Evolutionary conservation across 1,140 invertebrate species (phyloP), one percentile per base, ranked within the genome.

Genomic region (Akabosia matsudoensis): DNA sequence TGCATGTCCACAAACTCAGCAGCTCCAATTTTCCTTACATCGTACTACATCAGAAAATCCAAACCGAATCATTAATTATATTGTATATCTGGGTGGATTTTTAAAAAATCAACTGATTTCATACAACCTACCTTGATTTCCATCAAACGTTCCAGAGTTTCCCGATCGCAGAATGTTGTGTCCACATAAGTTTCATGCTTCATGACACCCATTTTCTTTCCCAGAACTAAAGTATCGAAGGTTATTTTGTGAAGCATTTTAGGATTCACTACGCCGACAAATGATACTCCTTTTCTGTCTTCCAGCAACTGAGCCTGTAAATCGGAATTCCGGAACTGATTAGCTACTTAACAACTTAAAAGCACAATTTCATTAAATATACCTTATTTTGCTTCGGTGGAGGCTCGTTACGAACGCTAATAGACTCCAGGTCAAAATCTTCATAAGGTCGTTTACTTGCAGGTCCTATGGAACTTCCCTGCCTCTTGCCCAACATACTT

Each of bases 101-200:
- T n/a, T n/a, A 10, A 56, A 56, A 56, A n/a, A n/a, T n/a, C n/a
- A n/a, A 51, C 45, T n/a, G 10, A 13, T 51, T 51, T 28, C 10
- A n/a, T n/a, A n/a, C n/a, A n/a, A 7, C 28, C 54, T 74, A 81
- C 78, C 76, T 81, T 81, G 0, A 79, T 34, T 14, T 78, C 78
- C 78, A 81, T 81, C 22, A 81, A 45, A 24, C 71, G 24, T 73
- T 79, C 76, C 0, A 81, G 33, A 13, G 79, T 70, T 24, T 75
- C 31, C 26, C 76, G 16, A 2, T 74, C 33, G 28, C 78, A 79
- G 30, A 78, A 81, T 0, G 80, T 81, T 18, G 74, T 78, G 54
- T 81, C 80, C 0, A 81, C 76, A 24, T 79, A 79, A 18, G 67
- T 56, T 18, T 72, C 78, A 1, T 56, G 75, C 56, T 78, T 71